A percentile compares a stretch with the other conserved stretches of the same genome.
Conservation (phyloP, 2,113 vertebrate genomes). For the Ceyx margarethae region DNA sequence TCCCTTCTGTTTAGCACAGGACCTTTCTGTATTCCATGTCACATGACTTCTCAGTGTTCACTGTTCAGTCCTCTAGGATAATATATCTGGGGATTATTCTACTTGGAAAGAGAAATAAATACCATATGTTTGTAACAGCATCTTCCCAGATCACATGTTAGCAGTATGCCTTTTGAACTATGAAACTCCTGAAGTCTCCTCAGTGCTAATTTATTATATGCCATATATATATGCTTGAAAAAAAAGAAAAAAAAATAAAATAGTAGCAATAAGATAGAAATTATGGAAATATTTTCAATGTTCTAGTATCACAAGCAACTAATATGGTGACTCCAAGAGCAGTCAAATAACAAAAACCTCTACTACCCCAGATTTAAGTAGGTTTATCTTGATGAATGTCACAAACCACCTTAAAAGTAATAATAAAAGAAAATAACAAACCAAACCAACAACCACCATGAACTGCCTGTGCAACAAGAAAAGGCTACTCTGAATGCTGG, state of each 20-base stretch:
- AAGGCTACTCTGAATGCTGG: not conserved
- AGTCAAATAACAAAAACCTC: not conserved
- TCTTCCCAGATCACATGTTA: not conserved
- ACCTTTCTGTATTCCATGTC: not conserved
- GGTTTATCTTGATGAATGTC: not conserved
- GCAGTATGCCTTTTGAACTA: not conserved
- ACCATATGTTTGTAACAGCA: not conserved
- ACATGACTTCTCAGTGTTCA: rapidly evolving
- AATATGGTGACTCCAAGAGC: not conserved
- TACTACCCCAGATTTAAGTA: not conserved
- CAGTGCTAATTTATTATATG: not conserved
- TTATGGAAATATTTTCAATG: not conserved
- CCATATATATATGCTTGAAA: not conserved
- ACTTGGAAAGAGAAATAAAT: not conserved
- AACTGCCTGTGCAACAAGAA: not conserved
- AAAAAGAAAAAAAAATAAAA: not conserved
- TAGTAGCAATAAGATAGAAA: not conserved
- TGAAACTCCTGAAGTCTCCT: not conserved
- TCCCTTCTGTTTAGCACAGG: not conserved
- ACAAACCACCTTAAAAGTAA: not conserved
- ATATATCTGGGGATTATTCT: not conserved
- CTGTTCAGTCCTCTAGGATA: not conserved
- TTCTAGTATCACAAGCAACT: not conserved
- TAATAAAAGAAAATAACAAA: not conserved
- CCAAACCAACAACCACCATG: not conserved